These are phyloP conservation scores for Ciconia boyciana DNA, from an alignment of 2,113 vertebrate species.

Conservation along the genomic window DNA sequence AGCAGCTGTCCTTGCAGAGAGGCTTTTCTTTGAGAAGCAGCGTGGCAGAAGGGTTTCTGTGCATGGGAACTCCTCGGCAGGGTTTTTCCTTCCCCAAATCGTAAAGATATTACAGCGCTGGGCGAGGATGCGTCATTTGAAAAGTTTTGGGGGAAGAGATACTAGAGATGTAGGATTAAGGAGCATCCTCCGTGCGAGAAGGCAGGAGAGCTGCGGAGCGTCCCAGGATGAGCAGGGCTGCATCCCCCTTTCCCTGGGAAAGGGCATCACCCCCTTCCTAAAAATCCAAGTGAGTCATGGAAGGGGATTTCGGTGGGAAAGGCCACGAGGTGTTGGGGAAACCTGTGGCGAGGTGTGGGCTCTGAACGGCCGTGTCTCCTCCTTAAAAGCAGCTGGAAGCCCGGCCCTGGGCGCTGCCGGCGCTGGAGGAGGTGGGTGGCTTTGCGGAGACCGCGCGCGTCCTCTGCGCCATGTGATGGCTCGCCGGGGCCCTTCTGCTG, in stretches of 20 bases:
- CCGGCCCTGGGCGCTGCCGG: neutral
- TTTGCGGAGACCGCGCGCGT: neutral
- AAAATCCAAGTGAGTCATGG: rapidly evolving
- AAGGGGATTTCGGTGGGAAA: neutral
- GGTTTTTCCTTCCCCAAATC: neutral
- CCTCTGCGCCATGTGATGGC: neutral
- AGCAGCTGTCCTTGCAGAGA: neutral
- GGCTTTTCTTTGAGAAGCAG: neutral
- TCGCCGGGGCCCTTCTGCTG: rapidly evolving
- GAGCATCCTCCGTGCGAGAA: rapidly evolving
- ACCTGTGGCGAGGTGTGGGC: neutral
- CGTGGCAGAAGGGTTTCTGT: neutral
- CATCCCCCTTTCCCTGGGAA: neutral
- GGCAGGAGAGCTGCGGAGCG: neutral
- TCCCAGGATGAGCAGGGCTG: neutral
- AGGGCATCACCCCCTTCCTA: neutral
- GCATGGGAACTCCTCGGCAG: rapidly evolving
- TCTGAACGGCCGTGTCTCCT: neutral
- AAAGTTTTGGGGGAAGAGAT: neutral
- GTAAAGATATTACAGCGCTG: rapidly evolving
- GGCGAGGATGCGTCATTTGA: rapidly evolving
- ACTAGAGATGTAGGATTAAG: neutral
- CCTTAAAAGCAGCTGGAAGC: neutral
- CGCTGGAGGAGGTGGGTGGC: neutral
- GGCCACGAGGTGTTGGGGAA: rapidly evolving